Evolutionary conservation across 2,113 vertebrate species (phyloP).

Genomic region (Sander lucioperca): DNA sequence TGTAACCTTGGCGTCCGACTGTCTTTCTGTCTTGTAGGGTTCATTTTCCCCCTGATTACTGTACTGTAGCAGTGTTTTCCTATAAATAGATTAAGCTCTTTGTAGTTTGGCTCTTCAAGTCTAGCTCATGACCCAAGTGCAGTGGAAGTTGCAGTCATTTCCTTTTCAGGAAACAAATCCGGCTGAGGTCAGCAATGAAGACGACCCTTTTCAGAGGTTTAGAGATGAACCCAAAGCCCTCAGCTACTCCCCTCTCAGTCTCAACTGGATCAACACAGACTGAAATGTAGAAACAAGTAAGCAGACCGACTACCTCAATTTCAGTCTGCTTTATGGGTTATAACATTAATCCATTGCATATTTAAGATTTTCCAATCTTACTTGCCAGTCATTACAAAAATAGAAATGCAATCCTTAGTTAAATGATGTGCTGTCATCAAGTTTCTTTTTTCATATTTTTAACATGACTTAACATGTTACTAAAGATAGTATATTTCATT

Average conservation of each 20-base stretch:
- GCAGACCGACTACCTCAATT: conserved; percentile 35
- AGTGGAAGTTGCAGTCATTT: conserved; percentile 74
- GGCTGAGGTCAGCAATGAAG: conserved; percentile 68
- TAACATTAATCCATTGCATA: conserved; percentile 31
- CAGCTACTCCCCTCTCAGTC: conserved; percentile 5
- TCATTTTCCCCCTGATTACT: conserved; percentile 64
- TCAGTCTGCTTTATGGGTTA: conserved; percentile 18
- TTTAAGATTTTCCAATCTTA: conserved; percentile 43
- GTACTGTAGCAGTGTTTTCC: conserved; percentile 80
- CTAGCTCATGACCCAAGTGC: conserved; percentile 71
- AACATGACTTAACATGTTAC: conserved; percentile 23
- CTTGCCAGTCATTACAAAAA: conserved; percentile 48
- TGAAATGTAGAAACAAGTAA: conserved; percentile 42
- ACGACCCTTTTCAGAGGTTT: conserved; percentile 69
- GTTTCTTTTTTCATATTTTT: conserved; percentile 47
- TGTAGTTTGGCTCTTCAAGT: conserved; percentile 66
- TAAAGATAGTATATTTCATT: conserved; percentile 59
- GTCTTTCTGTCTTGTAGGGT: conserved; percentile 62
- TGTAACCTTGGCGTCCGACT: conserved; percentile 64
- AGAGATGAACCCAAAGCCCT: conserved; percentile 73
- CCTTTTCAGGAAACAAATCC: conserved; percentile 81
- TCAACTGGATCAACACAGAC: conserved; percentile 28
- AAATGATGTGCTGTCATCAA: conserved; percentile 40
- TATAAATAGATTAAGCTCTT: conserved; percentile 85
- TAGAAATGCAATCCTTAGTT: conserved; percentile 46